These are phyloP conservation scores for Enteromius afrohamiltoni DNA, from an alignment of 2,797 vertebrate species.

Conservation along the genomic window DNA sequence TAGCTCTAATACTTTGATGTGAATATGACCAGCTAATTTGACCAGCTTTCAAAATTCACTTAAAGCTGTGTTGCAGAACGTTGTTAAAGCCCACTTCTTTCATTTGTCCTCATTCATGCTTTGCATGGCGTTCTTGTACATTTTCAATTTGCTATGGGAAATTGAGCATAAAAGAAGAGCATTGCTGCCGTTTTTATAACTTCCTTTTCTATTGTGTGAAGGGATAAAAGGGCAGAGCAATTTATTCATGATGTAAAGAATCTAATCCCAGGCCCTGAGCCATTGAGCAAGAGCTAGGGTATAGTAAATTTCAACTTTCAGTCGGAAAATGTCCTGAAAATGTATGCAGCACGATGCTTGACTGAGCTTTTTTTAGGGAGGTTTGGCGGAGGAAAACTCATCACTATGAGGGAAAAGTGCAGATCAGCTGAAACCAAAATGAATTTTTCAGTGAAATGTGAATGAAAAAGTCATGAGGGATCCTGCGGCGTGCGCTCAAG, in stretches of 20 bases:
- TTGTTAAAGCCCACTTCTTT: conserved; percentile 56
- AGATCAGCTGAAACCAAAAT: conserved; percentile 79
- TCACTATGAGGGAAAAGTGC: conserved; percentile 68
- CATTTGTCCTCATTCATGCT: conserved; percentile 48
- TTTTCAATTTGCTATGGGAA: conserved; percentile 60
- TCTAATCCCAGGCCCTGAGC: conserved; percentile 66
- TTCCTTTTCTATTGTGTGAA: conserved; percentile 63
- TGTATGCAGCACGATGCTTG: conserved; percentile 64
- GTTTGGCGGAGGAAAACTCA: conserved; percentile 58
- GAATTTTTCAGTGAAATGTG: conserved; percentile 75
- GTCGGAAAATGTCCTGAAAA: conserved; percentile 68
- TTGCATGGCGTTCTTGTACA: conserved; percentile 54
- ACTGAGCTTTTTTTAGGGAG: conserved; percentile 57
- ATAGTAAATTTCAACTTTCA: conserved; percentile 65
- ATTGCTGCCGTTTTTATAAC: conserved; percentile 52
- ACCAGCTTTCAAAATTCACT: conserved; percentile 21
- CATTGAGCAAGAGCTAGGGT: conserved; percentile 53
- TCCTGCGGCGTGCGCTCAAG: conserved; percentile 61
- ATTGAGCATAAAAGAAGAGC: conserved; percentile 61
- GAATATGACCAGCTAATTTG: conserved; percentile 8
- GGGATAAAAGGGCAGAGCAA: conserved; percentile 51
- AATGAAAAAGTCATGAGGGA: conserved; percentile 80
- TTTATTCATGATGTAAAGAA: conserved; percentile 62
- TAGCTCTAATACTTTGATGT: background rate
- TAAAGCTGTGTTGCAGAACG: conserved; percentile 37